Conservation (phyloP, 1,140 invertebrate genomes). For the Cheumatopsyche charites region DNA sequence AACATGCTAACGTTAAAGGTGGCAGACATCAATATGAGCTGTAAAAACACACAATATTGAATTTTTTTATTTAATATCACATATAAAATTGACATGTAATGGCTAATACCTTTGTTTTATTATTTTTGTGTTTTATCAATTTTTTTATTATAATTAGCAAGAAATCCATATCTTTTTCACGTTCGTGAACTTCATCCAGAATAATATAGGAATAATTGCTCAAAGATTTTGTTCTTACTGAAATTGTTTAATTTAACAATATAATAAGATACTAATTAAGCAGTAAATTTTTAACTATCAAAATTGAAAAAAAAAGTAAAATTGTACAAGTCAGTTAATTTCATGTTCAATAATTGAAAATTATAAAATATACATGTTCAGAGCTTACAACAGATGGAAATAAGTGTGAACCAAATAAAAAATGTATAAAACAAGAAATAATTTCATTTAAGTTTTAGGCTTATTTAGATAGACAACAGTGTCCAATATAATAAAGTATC, state of each 20-base stretch:
- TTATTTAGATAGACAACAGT: too few species aligned
- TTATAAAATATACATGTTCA: too few species aligned
- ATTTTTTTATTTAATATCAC: background rate
- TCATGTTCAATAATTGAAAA: too few species aligned
- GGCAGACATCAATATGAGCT: slow-evolving; percentile 87
- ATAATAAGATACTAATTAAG: too few species aligned
- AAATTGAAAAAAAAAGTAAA: too few species aligned
- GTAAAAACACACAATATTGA: slow-evolving; percentile 49
- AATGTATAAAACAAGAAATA: too few species aligned
- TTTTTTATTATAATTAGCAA: slow-evolving; percentile 85
- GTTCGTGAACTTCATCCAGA: slow-evolving; percentile 94
- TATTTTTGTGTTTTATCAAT: slow-evolving; percentile 74
- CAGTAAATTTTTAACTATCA: too few species aligned
- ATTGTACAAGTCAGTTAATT: too few species aligned
- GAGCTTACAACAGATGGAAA: too few species aligned
- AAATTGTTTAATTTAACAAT: slow-evolving; percentile 42
- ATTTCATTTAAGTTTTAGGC: too few species aligned
- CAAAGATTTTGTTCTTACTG: slow-evolving; percentile 55
- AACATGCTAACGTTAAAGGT: slow-evolving; percentile 79
- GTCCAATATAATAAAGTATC: too few species aligned
- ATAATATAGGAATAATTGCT: slow-evolving; percentile 82
- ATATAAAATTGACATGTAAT: background rate
- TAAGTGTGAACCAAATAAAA: too few species aligned
- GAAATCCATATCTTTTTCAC: slow-evolving; percentile 92
- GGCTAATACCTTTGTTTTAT: slow-evolving; percentile 65